Conservation (phyloP, 2,113 vertebrate species). For the Albula glossodonta region DNA sequence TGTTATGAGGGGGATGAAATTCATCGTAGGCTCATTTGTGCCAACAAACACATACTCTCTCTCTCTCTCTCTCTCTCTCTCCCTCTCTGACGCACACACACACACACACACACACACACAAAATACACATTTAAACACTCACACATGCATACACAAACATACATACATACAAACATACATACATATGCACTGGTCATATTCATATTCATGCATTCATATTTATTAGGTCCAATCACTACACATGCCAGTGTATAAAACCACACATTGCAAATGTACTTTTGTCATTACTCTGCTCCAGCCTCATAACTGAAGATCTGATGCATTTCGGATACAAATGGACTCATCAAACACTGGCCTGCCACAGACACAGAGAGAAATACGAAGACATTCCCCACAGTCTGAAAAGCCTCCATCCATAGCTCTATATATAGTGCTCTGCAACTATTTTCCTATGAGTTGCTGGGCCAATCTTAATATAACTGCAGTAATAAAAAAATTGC, state of each 20-base stretch:
- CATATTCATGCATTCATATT: not conserved
- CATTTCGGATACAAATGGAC: conserved; percentile 6
- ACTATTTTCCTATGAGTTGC: conserved; percentile 34
- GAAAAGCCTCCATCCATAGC: conserved; percentile 6
- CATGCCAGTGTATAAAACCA: no score
- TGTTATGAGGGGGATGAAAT: not conserved
- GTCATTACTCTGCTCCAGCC: not conserved
- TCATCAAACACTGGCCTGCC: not conserved
- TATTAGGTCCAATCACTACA: no score
- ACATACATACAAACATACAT: no score
- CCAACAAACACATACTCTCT: not conserved
- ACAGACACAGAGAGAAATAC: not conserved
- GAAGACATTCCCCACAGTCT: conserved; percentile 11
- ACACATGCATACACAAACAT: no score
- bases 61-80: no score
- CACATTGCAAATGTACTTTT: not conserved
- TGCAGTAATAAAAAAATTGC: conserved; percentile 28
- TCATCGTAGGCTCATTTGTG: no score
- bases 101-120: not conserved
- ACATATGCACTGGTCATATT: not conserved
- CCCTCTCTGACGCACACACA: not conserved
- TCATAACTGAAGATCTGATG: not conserved
- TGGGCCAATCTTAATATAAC: conserved; percentile 36
- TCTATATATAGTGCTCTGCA: conserved; percentile 27
- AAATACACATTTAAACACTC: no score